Evolutionary conservation across 2,888 invertebrate species (phyloP).

Genomic region (Nineta flava): DNA sequence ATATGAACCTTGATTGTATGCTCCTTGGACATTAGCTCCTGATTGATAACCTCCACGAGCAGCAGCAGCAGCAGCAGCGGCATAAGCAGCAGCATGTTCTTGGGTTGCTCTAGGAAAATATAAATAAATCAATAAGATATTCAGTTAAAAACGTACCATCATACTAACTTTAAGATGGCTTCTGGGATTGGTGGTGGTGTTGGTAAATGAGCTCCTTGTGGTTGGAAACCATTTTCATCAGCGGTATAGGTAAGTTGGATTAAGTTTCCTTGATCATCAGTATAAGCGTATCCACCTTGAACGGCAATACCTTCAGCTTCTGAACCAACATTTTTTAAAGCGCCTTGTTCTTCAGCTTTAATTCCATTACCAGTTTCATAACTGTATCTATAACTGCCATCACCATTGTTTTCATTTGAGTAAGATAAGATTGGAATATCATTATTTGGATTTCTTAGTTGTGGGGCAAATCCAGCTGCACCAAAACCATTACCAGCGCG

Average conservation of each 20-base stretch:
- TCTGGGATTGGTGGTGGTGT: slow-evolving; percentile 25
- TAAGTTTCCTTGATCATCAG: slow-evolving; percentile 43
- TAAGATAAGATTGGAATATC: slow-evolving; percentile 24
- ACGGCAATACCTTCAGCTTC: slow-evolving; percentile 46
- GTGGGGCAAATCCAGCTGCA: not conserved
- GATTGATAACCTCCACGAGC: not conserved
- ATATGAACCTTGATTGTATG: too few species aligned
- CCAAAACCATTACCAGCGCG: not conserved
- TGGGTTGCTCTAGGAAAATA: too few species aligned
- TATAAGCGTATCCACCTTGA: slow-evolving; percentile 42
- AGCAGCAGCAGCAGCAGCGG: slow-evolving; percentile 10
- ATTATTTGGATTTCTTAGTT: slow-evolving; percentile 4
- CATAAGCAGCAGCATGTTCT: not conserved
- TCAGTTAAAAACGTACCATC: slow-evolving; percentile 8
- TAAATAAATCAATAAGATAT: not conserved
- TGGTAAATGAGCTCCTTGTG: slow-evolving; percentile 27
- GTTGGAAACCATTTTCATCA: slow-evolving; percentile 37
- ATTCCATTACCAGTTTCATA: slow-evolving; percentile 64
- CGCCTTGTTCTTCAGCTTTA: slow-evolving; percentile 56
- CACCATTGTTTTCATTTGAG: slow-evolving; percentile 27
- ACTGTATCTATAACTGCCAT: slow-evolving; percentile 37
- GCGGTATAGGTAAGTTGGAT: slow-evolving; percentile 45
- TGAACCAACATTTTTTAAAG: slow-evolving; percentile 47
- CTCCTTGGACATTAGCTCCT: not conserved
- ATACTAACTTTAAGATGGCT: slow-evolving; percentile 25